Evolutionary conservation across 2,113 vertebrate genomes (phyloP).

Genomic region (Phainopepla nitens): DNA sequence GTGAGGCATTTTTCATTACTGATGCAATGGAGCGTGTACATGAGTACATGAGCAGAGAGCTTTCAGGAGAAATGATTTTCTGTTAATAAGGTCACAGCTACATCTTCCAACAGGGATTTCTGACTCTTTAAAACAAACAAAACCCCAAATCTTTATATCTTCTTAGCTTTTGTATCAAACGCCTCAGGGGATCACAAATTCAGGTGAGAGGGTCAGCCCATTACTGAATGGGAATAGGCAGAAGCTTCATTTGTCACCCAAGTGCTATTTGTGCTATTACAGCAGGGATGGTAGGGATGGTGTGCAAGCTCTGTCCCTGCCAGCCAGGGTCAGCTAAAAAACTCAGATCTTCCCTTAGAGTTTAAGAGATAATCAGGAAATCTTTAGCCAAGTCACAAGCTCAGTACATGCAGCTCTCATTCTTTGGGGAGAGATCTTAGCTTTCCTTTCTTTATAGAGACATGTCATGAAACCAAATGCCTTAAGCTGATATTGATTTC

Average conservation of each 20-base stretch:
- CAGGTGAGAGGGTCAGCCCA: neutral
- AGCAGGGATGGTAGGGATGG: neutral
- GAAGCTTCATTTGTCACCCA: neutral
- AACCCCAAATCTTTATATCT: neutral
- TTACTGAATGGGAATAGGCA: neutral
- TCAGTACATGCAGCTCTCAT: neutral
- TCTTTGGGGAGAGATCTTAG: neutral
- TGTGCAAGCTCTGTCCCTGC: neutral
- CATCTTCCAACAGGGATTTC: neutral
- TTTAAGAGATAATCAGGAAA: neutral
- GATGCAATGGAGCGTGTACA: neutral
- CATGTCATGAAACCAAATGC: neutral
- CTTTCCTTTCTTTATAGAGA: neutral
- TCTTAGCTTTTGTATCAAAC: neutral
- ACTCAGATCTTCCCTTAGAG: neutral
- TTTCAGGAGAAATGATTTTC: neutral
- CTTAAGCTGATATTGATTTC: conserved; percentile 34
- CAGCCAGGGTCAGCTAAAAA: neutral
- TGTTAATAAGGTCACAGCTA: neutral
- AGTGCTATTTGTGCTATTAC: neutral
- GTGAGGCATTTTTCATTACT: neutral
- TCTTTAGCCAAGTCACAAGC: neutral
- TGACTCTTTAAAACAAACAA: neutral
- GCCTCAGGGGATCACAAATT: neutral
- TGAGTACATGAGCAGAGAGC: rapidly evolving